phyloP scores from a whole-genome alignment of 1,140 invertebrate species.

The Araneus ventricosus region DNA sequence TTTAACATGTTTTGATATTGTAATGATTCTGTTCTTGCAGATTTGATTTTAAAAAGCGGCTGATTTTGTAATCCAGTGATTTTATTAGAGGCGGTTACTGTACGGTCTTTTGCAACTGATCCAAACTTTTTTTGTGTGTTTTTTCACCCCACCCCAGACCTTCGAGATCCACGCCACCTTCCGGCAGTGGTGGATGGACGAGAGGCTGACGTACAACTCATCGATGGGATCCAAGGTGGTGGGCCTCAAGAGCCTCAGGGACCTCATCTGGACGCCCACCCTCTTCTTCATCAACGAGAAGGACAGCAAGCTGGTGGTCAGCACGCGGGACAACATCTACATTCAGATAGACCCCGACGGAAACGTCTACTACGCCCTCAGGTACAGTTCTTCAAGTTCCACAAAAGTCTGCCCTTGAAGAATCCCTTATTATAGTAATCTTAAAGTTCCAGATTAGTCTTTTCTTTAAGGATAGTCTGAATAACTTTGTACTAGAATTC shows the following conservation, averaged over 20 bases:
- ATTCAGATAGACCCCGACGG: constrained; percentile 70
- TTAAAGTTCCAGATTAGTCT: too few relatives aligned
- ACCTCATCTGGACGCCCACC: constrained; percentile 73
- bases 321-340: constrained; percentile 71
- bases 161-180: constrained; percentile 72
- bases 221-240: constrained; percentile 65
- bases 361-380: constrained; percentile 71
- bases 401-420: too few relatives aligned
- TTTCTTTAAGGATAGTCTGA: too few relatives aligned
- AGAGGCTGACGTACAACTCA: constrained; percentile 42
- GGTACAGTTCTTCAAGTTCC: background rate
- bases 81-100: too few relatives aligned
- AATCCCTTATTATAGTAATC: too few relatives aligned
- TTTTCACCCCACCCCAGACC: constrained; percentile 38
- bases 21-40: too few relatives aligned
- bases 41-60: too few relatives aligned
- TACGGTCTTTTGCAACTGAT: too few relatives aligned
- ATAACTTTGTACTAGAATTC: too few relatives aligned
- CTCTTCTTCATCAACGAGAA: constrained; percentile 75
- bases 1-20: too few relatives aligned
- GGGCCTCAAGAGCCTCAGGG: constrained; percentile 63
- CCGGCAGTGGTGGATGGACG: constrained; percentile 73
- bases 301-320: constrained; percentile 68
- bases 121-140: too few relatives aligned
- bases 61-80: too few relatives aligned